Percentiles rank a stretch among this genome's conserved stretches.
These are phyloP conservation scores for Sceliomorpha sp. DNA, from an alignment of 2,888 invertebrate genomes.

Conservation along the genomic window DNA sequence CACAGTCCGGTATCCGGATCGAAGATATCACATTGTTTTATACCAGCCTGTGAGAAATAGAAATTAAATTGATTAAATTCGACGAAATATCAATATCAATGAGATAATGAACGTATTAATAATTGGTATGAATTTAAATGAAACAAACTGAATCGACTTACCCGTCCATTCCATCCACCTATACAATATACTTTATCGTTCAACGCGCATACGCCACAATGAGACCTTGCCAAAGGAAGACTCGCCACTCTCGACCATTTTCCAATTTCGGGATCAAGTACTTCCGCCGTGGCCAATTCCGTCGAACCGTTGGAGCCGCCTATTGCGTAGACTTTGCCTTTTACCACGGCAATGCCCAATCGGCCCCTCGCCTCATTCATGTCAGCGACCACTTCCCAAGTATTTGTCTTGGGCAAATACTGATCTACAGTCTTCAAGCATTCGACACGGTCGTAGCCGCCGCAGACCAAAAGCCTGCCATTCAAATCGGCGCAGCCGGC, in stretches of 20 bases:
- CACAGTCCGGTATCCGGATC: constrained; percentile 84
- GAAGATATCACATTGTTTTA: constrained; percentile 88
- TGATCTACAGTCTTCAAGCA: constrained; percentile 89
- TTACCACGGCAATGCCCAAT: constrained; percentile 87
- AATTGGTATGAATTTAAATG: too few species aligned
- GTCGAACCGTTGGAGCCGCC: constrained; percentile 92
- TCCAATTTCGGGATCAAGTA: constrained; percentile 80
- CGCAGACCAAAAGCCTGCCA: constrained; percentile 88
- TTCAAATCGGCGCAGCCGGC: constrained; percentile 87
- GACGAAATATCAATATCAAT: too few species aligned
- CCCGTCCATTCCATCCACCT: constrained; percentile 89
- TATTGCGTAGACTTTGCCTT: constrained; percentile 87
- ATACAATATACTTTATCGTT: constrained; percentile 87
- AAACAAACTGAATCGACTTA: too few species aligned
- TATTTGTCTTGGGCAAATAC: constrained; percentile 86
- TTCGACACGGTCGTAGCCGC: constrained; percentile 92
- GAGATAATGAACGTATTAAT: too few species aligned
- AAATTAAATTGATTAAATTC: background rate
- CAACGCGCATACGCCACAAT: constrained; percentile 84
- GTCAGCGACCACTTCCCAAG: constrained; percentile 85
- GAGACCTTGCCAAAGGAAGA: constrained; percentile 77
- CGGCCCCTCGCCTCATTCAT: constrained; percentile 90
- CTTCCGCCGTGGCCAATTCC: constrained; percentile 88
- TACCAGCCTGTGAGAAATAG: constrained; percentile 83
- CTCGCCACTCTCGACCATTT: constrained; percentile 81